Percentiles rank a stretch among this genome's conserved stretches.
phyloP scores from a whole-genome alignment of 1,140 invertebrate genomes.

The Cheumatopsyche charites region DNA sequence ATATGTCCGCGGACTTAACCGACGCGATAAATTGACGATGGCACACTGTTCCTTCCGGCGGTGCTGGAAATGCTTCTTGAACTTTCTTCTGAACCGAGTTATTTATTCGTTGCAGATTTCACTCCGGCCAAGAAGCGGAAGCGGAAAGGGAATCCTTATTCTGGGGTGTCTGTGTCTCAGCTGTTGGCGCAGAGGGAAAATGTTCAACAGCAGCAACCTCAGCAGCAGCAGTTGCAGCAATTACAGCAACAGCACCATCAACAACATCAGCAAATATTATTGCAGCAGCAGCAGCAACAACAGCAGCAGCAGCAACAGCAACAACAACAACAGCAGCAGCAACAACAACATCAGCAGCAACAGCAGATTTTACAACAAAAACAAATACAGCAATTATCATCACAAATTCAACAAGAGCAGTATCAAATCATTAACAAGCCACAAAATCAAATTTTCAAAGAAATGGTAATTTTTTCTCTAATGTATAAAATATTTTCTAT shows the following conservation, averaged over 20 bases:
- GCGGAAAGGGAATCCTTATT: conserved; percentile 64
- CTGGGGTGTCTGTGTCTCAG: conserved; percentile 69
- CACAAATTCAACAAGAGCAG: conserved; percentile 27
- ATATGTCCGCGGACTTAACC: conserved; percentile 17
- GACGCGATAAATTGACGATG: conserved; percentile 18
- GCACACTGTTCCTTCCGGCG: neutral
- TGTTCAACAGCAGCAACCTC: conserved; percentile 51
- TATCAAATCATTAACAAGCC: conserved; percentile 24
- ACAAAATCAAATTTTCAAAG: conserved; percentile 45
- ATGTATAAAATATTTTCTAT: conserved; percentile 20
- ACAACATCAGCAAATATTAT: conserved; percentile 52
- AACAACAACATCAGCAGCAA: conserved; percentile 51
- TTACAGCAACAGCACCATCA: conserved; percentile 50
- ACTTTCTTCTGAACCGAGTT: conserved; percentile 2
- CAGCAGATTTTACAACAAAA: conserved; percentile 51
- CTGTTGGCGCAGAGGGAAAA: conserved; percentile 69
- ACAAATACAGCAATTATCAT: conserved; percentile 42
- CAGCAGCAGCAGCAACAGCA: conserved; percentile 54
- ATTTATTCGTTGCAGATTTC: conserved; percentile 53
- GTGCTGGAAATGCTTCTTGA: no score
- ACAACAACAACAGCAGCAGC: conserved; percentile 51
- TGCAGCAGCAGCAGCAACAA: conserved; percentile 51
- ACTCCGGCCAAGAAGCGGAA: conserved; percentile 66
- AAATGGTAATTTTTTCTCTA: conserved; percentile 30
- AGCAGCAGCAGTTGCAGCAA: conserved; percentile 54